Base-by-base conservation (phyloP, 2,797 vertebrate genomes). In the Acanthurus lineatus region DNA sequence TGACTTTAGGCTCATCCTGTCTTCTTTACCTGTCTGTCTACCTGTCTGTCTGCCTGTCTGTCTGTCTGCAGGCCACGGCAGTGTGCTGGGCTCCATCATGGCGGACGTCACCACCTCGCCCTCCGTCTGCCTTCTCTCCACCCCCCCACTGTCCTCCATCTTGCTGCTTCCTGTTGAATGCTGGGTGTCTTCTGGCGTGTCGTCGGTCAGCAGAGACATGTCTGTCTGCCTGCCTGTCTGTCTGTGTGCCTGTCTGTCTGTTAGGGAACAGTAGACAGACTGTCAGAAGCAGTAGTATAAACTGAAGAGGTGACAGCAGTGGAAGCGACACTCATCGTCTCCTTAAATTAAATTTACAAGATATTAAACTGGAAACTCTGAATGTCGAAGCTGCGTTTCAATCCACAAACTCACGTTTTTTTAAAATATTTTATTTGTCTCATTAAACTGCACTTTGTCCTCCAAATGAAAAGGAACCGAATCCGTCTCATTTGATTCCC, bases 31-130 rank as follows among this genome's bases (percentile, higher is more conserved):
- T 65, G 47, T 25, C 25, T 25, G 25, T 25, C 25, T 69, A 56
- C 54, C 57, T 65, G 47, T 25, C 25, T 25, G 25, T 25, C 25
- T 25, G 25, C 28, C 49, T 52, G 28, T 20, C 53, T 66, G 69
- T 72, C 58, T 75, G 53, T 80, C 69, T 45, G 48, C 76, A 0
- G 75, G 48, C 88, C 85, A 90, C 49, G n/a, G 89, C 59, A 91
- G 79, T 1, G 83, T 90, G 62, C 69, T 74, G 6, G 85, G 9
- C 48, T 93, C 88, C 20, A 69, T 66, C 12, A 19, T 8, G 22
- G 68, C 35, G 0, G 77, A 69, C 52, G 9, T 58, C 54, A 65
- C 64, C 64, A 10, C 11, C 4, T 63, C 22, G 0, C 77, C 78
- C 12, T 76, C 40, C 0, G 2, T 19, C 65, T 12, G 20, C 28